These are phyloP conservation scores for Barypeithes pellucidus DNA, from an alignment of 2,888 invertebrate genomes.

Conservation along the genomic window DNA sequence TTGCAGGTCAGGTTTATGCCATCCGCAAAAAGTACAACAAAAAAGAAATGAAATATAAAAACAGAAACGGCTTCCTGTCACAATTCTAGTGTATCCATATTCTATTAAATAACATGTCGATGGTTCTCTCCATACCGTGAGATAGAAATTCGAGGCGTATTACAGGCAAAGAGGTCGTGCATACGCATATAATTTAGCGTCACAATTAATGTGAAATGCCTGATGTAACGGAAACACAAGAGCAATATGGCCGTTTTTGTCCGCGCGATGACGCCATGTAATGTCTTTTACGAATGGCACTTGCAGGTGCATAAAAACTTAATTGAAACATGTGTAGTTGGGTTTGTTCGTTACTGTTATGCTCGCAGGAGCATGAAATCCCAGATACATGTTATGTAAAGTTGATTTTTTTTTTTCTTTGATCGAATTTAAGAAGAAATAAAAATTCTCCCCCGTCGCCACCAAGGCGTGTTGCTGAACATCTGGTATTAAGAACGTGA, in stretches of 20 bases:
- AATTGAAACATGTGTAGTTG: slow-evolving; percentile 35
- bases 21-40: too few relatives aligned
- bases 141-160: slow-evolving; percentile 52
- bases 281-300: slow-evolving; percentile 47
- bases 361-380: too few relatives aligned
- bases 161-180: slow-evolving; percentile 52
- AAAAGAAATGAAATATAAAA: too few relatives aligned
- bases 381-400: too few relatives aligned
- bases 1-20: too few relatives aligned
- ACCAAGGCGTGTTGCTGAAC: too few relatives aligned
- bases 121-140: slow-evolving; percentile 48
- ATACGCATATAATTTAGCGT: slow-evolving; percentile 52
- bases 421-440: too few relatives aligned
- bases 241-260: slow-evolving; percentile 40
- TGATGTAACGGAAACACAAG: slow-evolving; percentile 51
- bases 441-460: too few relatives aligned
- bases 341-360: slow-evolving; percentile 6
- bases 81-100: too few relatives aligned
- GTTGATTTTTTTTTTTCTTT: too few relatives aligned
- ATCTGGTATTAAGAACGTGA: too few relatives aligned
- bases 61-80: too few relatives aligned
- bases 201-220: slow-evolving; percentile 49
- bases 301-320: slow-evolving; percentile 50
- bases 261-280: slow-evolving; percentile 41
- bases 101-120: slow-evolving; percentile 36